Evolutionary conservation across 2,888 invertebrate genomes (phyloP).

Genomic region (Halictus quadricinctus): DNA sequence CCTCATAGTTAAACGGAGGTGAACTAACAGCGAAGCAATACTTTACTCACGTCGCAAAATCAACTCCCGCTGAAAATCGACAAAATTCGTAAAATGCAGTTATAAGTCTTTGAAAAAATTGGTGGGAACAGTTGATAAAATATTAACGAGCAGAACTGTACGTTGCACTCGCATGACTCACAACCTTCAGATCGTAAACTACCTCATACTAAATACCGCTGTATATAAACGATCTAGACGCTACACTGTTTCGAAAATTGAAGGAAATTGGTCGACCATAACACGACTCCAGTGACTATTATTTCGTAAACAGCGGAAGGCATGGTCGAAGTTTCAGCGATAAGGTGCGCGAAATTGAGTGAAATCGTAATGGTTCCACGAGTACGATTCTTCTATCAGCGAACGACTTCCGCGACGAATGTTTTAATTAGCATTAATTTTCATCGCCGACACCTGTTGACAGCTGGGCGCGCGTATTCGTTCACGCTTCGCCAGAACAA

Average conservation of each 20-base stretch:
- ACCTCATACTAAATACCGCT: no score
- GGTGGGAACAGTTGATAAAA: not conserved
- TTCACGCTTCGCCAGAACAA: not conserved
- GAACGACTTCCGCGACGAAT: constrained; percentile 6
- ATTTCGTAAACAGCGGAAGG: not conserved
- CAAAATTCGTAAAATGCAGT: no score
- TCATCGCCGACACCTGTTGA: constrained; percentile 24
- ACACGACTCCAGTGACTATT: not conserved
- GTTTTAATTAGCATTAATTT: constrained; percentile 7
- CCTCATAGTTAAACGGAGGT: no score
- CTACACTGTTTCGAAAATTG: not conserved
- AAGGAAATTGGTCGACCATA: not conserved
- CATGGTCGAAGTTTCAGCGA: not conserved
- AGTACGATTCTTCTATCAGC: not conserved
- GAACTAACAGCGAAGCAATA: no score
- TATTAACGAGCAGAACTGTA: not conserved
- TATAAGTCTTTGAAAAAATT: not conserved
- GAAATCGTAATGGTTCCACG: not conserved
- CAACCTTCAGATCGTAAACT: not conserved
- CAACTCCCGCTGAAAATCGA: no score
- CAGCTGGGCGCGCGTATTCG: not conserved
- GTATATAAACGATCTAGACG: not conserved
- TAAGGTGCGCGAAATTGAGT: not conserved
- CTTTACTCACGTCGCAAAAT: no score
- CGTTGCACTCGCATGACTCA: not conserved